A percentile compares a stretch with the other conserved stretches of the same genome.
Evolutionary conservation across 2,888 invertebrate species (phyloP).

Genomic region (Volucella zonaria): DNA sequence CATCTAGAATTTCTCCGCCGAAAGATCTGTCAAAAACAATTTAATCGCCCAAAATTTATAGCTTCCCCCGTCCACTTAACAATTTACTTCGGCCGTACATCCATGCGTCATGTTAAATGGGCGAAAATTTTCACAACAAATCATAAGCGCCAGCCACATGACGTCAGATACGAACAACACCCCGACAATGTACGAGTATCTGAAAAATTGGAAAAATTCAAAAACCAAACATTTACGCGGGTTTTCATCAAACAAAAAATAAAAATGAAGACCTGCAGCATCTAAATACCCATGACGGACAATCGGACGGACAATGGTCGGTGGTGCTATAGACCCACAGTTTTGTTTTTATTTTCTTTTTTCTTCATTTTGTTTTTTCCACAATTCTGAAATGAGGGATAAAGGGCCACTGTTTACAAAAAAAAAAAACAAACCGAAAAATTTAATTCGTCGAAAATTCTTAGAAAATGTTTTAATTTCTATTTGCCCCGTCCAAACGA

Average conservation of each 20-base stretch:
- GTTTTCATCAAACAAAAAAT: constrained; percentile 53
- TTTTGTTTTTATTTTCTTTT: not conserved
- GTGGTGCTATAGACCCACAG: no score
- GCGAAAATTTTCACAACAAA: constrained; percentile 75
- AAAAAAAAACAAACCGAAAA: constrained; percentile 16
- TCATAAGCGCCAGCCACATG: constrained; percentile 75
- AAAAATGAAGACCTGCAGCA: constrained; percentile 53
- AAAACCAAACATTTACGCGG: constrained; percentile 67
- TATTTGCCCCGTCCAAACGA: constrained; percentile 6
- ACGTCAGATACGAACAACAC: constrained; percentile 7
- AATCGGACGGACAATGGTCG: constrained; percentile 36
- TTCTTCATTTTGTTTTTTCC: constrained; percentile 26
- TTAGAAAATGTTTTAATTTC: constrained; percentile 52
- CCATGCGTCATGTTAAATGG: constrained; percentile 72
- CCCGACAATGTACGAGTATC: not conserved
- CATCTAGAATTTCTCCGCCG: constrained; percentile 31
- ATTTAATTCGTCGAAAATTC: constrained; percentile 46
- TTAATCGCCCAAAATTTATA: constrained; percentile 76
- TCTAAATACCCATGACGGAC: constrained; percentile 56
- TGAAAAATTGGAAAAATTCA: not conserved
- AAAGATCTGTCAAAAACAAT: constrained; percentile 72
- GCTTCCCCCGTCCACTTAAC: constrained; percentile 76
- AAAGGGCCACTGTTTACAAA: constrained; percentile 20
- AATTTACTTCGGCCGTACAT: constrained; percentile 77
- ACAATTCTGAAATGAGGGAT: constrained; percentile 47